Percentiles rank a stretch among this genome's conserved stretches.
Evolutionary conservation across 2,888 invertebrate species (phyloP).

Genomic region (Zaprionus lineosus): DNA sequence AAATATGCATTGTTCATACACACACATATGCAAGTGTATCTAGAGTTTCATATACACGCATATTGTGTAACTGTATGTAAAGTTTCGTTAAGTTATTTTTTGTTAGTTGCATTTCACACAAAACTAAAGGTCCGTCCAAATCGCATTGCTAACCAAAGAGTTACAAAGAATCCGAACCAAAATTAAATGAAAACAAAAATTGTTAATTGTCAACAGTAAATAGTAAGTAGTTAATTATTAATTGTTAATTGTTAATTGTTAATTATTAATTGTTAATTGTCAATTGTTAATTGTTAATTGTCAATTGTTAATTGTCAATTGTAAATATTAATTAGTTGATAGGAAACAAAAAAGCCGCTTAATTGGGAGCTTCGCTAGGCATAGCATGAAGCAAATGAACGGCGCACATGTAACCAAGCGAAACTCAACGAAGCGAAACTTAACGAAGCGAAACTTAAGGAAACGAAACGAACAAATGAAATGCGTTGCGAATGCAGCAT

Average conservation of each 20-base stretch:
- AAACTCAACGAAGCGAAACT: conserved; percentile 16
- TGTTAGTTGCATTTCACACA: conserved; percentile 24
- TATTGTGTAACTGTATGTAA: not conserved
- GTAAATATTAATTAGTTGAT: too few species aligned
- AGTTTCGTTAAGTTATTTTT: conserved; percentile 2
- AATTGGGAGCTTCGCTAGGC: conserved; percentile 26
- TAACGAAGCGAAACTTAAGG: conserved; percentile 33
- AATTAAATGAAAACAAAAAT: conserved; percentile 17
- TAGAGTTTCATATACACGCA: not conserved
- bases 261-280: too few species aligned
- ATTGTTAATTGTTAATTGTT: too few species aligned
- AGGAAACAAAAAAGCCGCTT: too few species aligned
- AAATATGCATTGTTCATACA: not conserved
- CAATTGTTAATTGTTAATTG: too few species aligned
- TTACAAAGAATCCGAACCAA: conserved; percentile 2
- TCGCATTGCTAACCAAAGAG: conserved; percentile 18
- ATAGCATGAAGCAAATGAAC: conserved; percentile 33
- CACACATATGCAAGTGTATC: not conserved
- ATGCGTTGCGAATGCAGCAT: conserved; percentile 39
- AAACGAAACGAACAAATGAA: conserved; percentile 30
- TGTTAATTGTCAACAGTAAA: too few species aligned
- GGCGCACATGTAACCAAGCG: conserved; percentile 13
- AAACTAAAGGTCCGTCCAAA: conserved; percentile 13
- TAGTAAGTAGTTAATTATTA: too few species aligned
- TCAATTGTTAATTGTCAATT: too few species aligned